These are phyloP conservation scores for Pagetopsis macropterus DNA, from an alignment of 2,797 vertebrate genomes.

Conservation along the genomic window DNA sequence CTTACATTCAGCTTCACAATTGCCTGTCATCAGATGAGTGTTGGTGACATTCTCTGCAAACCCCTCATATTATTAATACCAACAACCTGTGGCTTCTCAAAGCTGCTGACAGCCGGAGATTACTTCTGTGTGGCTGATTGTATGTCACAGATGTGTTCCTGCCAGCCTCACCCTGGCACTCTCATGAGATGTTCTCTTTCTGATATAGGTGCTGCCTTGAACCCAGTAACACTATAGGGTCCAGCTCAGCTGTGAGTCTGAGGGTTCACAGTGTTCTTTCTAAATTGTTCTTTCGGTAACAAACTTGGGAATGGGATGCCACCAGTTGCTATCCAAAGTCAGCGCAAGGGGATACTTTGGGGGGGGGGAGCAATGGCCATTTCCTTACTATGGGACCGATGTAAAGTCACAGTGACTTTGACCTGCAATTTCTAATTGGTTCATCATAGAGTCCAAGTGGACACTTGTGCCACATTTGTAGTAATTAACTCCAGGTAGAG, in stretches of 20 bases:
- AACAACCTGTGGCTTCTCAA: conserved; percentile 18
- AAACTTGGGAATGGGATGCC: too few species aligned
- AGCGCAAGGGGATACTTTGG: too few species aligned
- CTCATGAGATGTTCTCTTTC: conserved; percentile 21
- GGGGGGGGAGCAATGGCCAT: too few species aligned
- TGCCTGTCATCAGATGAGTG: conserved; percentile 15
- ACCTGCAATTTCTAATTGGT: too few species aligned
- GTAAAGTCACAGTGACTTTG: too few species aligned
- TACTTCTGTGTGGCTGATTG: conserved; percentile 2
- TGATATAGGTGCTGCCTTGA: background rate
- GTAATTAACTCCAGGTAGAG: too few species aligned
- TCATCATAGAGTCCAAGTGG: too few species aligned
- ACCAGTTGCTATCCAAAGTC: too few species aligned
- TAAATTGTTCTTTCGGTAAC: too few species aligned
- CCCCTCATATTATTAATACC: background rate
- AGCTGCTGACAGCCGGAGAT: conserved; percentile 12
- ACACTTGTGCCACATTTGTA: too few species aligned
- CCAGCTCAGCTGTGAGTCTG: background rate
- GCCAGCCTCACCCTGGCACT: background rate
- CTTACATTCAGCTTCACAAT: background rate
- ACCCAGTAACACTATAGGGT: conserved; percentile 11
- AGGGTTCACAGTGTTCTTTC: background rate
- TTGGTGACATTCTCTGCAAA: conserved; percentile 1
- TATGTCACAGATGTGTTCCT: conserved; percentile 12
- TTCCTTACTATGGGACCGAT: too few species aligned